Evolutionary conservation across 2,113 vertebrate genomes (phyloP).

Genomic region (Neomonachus schauinslandi): DNA sequence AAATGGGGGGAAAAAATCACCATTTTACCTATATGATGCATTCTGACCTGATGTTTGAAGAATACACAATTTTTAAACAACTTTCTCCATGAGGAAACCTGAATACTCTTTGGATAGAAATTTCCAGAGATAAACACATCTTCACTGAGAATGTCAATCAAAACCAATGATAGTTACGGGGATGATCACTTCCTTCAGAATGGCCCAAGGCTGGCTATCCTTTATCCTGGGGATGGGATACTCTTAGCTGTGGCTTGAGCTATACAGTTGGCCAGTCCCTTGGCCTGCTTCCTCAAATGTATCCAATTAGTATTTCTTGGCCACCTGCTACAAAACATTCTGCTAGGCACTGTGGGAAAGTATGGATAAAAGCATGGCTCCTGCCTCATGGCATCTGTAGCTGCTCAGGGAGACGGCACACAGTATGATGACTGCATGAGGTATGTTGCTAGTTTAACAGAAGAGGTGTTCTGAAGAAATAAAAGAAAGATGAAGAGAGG

Average conservation of each 20-base stretch:
- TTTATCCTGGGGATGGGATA: neutral
- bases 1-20: neutral
- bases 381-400: neutral
- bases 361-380: neutral
- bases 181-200: neutral
- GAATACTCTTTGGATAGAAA: neutral
- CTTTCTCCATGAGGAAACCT: conserved; percentile 41
- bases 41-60: neutral
- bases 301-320: neutral
- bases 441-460: neutral
- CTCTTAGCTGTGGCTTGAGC: neutral
- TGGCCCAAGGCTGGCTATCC: neutral
- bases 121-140: neutral
- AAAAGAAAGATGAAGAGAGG: neutral
- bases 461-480: neutral
- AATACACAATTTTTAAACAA: neutral
- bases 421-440: neutral
- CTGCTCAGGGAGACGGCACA: neutral
- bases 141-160: conserved; percentile 3
- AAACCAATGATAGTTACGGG: neutral
- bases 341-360: neutral
- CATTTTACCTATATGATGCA: neutral
- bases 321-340: neutral
- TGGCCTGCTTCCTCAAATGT: neutral
- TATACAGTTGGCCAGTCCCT: neutral